These are phyloP conservation scores for Sesamia inferens DNA, from an alignment of 2,888 invertebrate species.

Conservation along the genomic window DNA sequence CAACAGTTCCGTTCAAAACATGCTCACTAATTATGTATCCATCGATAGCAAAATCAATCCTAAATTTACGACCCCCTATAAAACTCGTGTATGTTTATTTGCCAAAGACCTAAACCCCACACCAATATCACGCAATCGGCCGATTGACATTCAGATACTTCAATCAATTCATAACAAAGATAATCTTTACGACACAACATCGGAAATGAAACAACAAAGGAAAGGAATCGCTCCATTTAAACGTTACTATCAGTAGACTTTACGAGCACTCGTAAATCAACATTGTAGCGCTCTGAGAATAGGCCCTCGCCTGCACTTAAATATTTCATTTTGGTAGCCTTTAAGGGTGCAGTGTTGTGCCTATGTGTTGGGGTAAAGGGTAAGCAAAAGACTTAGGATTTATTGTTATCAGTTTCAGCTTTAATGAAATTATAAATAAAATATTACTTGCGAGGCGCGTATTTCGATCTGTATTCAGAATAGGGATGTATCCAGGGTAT, in stretches of 20 bases:
- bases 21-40: conserved; percentile 4
- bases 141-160: conserved; percentile 58
- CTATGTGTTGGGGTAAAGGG: conserved; percentile 39
- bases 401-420: background rate
- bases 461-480: background rate
- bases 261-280: conserved; percentile 70
- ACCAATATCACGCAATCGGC: conserved; percentile 43
- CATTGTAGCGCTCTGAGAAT: conserved; percentile 63
- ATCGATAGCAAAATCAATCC: conserved; percentile 31
- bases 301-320: conserved; percentile 66
- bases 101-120: conserved; percentile 19
- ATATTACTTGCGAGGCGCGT: background rate
- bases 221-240: conserved; percentile 64
- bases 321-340: conserved; percentile 70
- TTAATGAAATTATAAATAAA: background rate
- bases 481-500: no score
- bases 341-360: conserved; percentile 56
- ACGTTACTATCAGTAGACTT: conserved; percentile 60
- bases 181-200: conserved; percentile 62
- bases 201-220: conserved; percentile 65
- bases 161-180: conserved; percentile 64
- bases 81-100: conserved; percentile 35
- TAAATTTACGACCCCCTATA: conserved; percentile 40
- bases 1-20: conserved; percentile 3
- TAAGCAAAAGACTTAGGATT: background rate